Evolutionary conservation across 2,888 invertebrate species (phyloP).

Genomic region (Lypha dubia): DNA sequence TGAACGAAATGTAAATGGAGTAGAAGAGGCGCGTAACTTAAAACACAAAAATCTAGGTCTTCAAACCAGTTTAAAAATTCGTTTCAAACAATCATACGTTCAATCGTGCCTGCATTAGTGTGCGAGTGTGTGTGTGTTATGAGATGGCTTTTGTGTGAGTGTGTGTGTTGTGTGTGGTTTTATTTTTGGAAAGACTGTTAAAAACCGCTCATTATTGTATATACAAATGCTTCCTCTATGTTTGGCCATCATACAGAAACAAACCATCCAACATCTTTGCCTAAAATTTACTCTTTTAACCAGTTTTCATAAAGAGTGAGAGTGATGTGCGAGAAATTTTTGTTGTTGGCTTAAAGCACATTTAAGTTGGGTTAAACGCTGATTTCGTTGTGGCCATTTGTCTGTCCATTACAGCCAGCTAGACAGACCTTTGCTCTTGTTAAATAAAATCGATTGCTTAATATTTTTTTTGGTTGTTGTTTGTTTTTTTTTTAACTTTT

Average conservation of each 20-base stretch:
- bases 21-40: slow-evolving; percentile 71
- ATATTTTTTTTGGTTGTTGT: slow-evolving; percentile 11
- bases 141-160: background rate
- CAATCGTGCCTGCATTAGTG: background rate
- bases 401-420: background rate
- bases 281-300: slow-evolving; percentile 45
- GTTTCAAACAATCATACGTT: slow-evolving; percentile 34
- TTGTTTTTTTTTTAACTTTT: slow-evolving; percentile 10
- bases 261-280: background rate
- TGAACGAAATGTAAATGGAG: slow-evolving; percentile 52
- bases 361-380: slow-evolving; percentile 45
- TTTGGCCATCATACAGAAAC: slow-evolving; percentile 4
- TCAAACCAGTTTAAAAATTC: slow-evolving; percentile 67
- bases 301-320: slow-evolving; percentile 66
- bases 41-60: slow-evolving; percentile 64
- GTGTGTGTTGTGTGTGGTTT: slow-evolving; percentile 20
- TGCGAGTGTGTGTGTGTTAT: background rate
- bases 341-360: slow-evolving; percentile 23
- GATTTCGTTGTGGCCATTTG: slow-evolving; percentile 33
- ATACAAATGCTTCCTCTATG: slow-evolving; percentile 58
- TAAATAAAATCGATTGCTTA: slow-evolving; percentile 60
- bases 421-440: slow-evolving; percentile 46
- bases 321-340: slow-evolving; percentile 63
- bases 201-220: background rate
- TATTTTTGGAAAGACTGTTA: slow-evolving; percentile 45